Evolutionary conservation across 2,113 vertebrate species (phyloP), one percentile per base, ranked within the genome.

Genomic region (Calonectris borealis): DNA sequence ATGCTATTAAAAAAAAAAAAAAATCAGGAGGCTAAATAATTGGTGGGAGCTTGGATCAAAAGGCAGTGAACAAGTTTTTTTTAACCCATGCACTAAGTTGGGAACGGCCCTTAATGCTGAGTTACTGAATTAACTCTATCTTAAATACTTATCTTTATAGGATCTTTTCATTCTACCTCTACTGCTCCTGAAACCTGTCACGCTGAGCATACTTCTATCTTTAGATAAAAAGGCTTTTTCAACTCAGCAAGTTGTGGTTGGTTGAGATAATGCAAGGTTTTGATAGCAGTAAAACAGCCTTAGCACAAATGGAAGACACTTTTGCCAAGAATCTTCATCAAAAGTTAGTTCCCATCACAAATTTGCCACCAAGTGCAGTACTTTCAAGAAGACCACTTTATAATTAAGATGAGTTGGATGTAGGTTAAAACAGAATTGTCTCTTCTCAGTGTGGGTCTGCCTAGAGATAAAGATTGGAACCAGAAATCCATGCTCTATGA

Each of bases 191-290:
- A 89, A 85, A 79, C 44, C 49, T 80, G 88, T 91, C 95, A 80
- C 44, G 27, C 57, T 69, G 69, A 92, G 54, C 49, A 72, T 52
- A 51, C 40, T 73, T 92, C 88, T 96, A 46, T 92, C 88, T 96
- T 95, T 82, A 93, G 92, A 93, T 86, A 65, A 84, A 95, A 95
- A 75, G 31, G 10, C 27, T 87, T 94, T 92, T 91, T 96, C 62
- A 94, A 77, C 86, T 93, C 96, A 90, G 91, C 62, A 77, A 85
- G 81, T 58, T 95, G 86, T 87, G 88, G 73, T 65, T 36, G 58
- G 66, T 71, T 84, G 62, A 94, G 86, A 82, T 94, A 94, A 80
- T 87, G 81, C 27, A 73, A 69, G 49, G 54, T 72, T 96, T 89
- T 92, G 83, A 87, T 80, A 84, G 81, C 31, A 8, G 8, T 82